Conservation (phyloP, 2,888 invertebrate species). For the Crematogaster levior region DNA sequence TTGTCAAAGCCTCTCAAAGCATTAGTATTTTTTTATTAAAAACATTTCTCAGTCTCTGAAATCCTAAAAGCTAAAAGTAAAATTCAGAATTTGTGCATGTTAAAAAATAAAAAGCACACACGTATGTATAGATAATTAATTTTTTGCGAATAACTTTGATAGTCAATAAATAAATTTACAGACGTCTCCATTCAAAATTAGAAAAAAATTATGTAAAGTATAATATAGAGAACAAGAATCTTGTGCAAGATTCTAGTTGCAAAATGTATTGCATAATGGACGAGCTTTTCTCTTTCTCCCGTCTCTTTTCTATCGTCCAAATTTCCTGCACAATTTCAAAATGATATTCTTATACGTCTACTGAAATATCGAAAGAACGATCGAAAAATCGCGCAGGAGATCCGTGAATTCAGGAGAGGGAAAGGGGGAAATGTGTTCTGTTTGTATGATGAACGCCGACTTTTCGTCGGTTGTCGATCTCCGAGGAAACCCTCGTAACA, state of each 20-base stretch:
- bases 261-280: background rate
- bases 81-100: background rate
- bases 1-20: background rate
- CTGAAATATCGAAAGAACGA: background rate
- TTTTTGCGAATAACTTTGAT: background rate
- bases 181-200: background rate
- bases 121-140: background rate
- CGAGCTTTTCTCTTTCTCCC: no score
- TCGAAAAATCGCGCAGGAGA: background rate
- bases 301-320: background rate
- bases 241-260: background rate
- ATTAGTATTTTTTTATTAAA: background rate
- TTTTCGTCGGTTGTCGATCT: constrained; percentile 2
- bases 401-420: background rate
- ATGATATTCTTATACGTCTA: background rate
- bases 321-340: background rate
- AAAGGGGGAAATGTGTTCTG: background rate
- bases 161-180: background rate
- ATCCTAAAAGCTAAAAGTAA: background rate
- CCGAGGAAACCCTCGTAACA: constrained; percentile 63
- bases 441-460: constrained; percentile 42
- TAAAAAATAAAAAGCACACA: background rate
- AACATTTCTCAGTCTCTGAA: background rate
- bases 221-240: background rate
- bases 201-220: background rate